These are phyloP conservation scores for Ctena decussata DNA, from an alignment of 2,888 invertebrate species.

Conservation along the genomic window DNA sequence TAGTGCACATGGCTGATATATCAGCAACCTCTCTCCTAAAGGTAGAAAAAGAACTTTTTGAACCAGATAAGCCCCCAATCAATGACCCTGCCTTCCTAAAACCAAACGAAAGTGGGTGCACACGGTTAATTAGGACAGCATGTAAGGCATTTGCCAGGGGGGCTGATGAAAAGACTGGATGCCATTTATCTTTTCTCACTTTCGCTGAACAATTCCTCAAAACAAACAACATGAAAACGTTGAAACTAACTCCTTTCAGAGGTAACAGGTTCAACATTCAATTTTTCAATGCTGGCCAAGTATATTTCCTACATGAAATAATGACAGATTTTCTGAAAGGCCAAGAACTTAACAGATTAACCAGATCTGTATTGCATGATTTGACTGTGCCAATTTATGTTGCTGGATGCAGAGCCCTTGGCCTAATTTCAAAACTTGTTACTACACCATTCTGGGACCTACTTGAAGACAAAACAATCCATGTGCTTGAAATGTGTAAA, in stretches of 20 bases:
- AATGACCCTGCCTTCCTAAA: background rate
- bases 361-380: constrained; percentile 24
- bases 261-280: constrained; percentile 26
- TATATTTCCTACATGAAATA: constrained; percentile 11
- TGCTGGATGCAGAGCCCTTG: constrained; percentile 22
- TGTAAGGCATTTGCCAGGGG: constrained; percentile 25
- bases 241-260: constrained; percentile 22
- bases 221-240: background rate
- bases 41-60: constrained; percentile 4
- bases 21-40: background rate
- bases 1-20: constrained; percentile 38
- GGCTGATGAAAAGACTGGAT: constrained; percentile 28
- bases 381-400: constrained; percentile 19
- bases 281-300: constrained; percentile 30
- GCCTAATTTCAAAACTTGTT: constrained; percentile 25
- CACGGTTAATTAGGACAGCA: constrained; percentile 11
- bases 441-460: constrained; percentile 37
- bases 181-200: constrained; percentile 13
- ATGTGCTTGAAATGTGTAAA: constrained; percentile 35
- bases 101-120: background rate
- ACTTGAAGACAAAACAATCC: constrained; percentile 28
- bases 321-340: constrained; percentile 18
- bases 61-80: background rate
- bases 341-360: constrained; percentile 7
- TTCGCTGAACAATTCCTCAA: background rate